Evolutionary conservation across 30 jellyfish, hydroid and myxozoan genomes (phyloP).

Genomic region (Haliclystus octoradiatus): DNA sequence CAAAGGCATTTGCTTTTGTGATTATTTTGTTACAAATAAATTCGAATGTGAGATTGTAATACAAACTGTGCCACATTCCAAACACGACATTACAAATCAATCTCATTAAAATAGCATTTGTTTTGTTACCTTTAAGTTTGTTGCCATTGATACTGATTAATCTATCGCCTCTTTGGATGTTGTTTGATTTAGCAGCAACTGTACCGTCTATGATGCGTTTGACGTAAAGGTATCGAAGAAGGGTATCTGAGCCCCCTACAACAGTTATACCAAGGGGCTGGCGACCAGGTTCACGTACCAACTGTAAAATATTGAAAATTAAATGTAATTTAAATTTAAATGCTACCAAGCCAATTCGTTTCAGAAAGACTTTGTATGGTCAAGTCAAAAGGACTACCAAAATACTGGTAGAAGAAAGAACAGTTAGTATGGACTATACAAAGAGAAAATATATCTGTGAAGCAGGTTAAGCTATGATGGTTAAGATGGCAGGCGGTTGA

Average conservation of each 20-base stretch:
- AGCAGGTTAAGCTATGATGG: no score
- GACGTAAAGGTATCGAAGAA: slow-evolving; percentile 45
- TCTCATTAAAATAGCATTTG: no score
- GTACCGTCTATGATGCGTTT: slow-evolving; percentile 38
- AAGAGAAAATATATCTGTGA: no score
- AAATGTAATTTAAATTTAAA: not conserved
- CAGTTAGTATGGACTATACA: not conserved
- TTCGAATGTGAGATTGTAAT: no score
- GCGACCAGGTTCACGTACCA: slow-evolving; percentile 70
- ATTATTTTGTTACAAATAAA: no score
- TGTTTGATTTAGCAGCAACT: slow-evolving; percentile 69
- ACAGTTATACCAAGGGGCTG: slow-evolving; percentile 79
- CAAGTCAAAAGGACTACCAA: not conserved
- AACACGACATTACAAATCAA: no score
- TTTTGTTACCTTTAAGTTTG: slow-evolving; percentile 52
- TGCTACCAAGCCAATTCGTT: not conserved
- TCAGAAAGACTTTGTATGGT: not conserved
- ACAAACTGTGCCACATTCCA: no score
- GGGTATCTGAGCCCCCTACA: slow-evolving; percentile 89
- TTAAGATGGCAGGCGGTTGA: no score
- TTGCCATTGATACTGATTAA: slow-evolving; percentile 54
- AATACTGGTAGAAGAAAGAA: not conserved
- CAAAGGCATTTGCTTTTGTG: no score
- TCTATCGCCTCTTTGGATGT: slow-evolving; percentile 76
- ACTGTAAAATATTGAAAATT: slow-evolving; percentile 19